A percentile compares a stretch with the other conserved stretches of the same genome.
Conservation (phyloP, 1,140 invertebrate genomes). For the Drosophila repletoides region DNA sequence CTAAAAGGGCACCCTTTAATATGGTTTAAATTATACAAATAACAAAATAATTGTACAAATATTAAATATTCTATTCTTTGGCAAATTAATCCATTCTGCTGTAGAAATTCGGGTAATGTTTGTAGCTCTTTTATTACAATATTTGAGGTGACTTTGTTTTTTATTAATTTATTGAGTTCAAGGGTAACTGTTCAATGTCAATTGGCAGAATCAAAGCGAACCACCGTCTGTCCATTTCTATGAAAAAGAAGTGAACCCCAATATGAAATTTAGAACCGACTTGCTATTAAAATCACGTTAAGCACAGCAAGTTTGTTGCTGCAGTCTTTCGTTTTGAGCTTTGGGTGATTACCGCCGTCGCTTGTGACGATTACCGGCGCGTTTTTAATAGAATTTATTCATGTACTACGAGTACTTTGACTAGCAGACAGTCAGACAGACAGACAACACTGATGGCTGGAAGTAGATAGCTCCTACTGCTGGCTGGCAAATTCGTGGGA, state of each 20-base stretch:
- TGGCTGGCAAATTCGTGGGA: constrained; percentile 67
- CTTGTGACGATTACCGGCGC: constrained; percentile 53
- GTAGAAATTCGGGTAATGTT: no score
- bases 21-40: background rate
- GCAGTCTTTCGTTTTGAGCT: constrained; percentile 43
- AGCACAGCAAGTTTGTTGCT: constrained; percentile 54
- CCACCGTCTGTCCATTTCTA: constrained; percentile 31
- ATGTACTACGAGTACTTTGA: constrained; percentile 42
- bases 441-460: constrained; percentile 44
- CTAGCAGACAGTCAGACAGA: constrained; percentile 18
- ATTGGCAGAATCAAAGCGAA: constrained; percentile 16
- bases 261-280: constrained; percentile 47
- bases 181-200: constrained; percentile 55
- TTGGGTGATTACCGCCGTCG: constrained; percentile 57
- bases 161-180: background rate
- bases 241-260: constrained; percentile 19
- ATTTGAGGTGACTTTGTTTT: no score
- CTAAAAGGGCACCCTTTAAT: background rate
- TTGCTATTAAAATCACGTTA: constrained; percentile 73
- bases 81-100: no score
- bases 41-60: background rate
- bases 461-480: constrained; percentile 40
- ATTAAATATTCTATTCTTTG: no score
- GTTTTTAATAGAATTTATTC: constrained; percentile 69
- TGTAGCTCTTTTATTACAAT: background rate